Evolutionary conservation across 2,888 invertebrate species (phyloP).

Genomic region (Pogonocherus hispidulus): DNA sequence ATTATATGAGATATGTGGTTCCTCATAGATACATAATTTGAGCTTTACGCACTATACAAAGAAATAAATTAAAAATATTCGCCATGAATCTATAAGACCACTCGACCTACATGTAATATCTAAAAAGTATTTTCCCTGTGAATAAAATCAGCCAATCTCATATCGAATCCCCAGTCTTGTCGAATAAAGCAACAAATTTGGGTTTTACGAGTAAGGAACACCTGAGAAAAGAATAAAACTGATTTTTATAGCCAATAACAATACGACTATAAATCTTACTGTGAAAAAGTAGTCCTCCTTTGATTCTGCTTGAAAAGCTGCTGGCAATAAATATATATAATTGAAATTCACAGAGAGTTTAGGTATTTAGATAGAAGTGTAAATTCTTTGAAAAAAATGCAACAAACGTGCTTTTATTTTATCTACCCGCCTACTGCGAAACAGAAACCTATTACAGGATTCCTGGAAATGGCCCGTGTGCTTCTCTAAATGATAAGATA

Average conservation of each 20-base stretch:
- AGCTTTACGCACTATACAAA: too few species aligned
- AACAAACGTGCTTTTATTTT: conserved; percentile 19
- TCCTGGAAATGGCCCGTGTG: background rate
- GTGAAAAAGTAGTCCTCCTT: conserved; percentile 1
- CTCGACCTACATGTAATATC: too few species aligned
- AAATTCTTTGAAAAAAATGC: conserved; percentile 8
- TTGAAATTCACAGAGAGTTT: conserved; percentile 18
- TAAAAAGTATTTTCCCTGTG: too few species aligned
- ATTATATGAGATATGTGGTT: too few species aligned
- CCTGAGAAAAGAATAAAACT: conserved; percentile 12
- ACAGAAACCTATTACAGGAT: background rate
- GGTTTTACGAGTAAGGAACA: conserved; percentile 24
- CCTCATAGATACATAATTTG: too few species aligned
- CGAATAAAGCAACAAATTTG: conserved; percentile 18
- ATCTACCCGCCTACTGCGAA: background rate
- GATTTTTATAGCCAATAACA: conserved; percentile 30
- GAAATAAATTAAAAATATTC: too few species aligned
- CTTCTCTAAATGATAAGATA: background rate
- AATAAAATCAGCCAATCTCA: too few species aligned
- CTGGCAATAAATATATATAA: background rate
- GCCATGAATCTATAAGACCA: too few species aligned
- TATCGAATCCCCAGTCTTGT: background rate
- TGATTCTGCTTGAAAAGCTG: background rate
- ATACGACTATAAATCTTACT: conserved; percentile 22
- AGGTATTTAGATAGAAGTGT: conserved; percentile 1